phyloP scores from a whole-genome alignment of 2,888 invertebrate species.

The Drosophila mulleri region DNA sequence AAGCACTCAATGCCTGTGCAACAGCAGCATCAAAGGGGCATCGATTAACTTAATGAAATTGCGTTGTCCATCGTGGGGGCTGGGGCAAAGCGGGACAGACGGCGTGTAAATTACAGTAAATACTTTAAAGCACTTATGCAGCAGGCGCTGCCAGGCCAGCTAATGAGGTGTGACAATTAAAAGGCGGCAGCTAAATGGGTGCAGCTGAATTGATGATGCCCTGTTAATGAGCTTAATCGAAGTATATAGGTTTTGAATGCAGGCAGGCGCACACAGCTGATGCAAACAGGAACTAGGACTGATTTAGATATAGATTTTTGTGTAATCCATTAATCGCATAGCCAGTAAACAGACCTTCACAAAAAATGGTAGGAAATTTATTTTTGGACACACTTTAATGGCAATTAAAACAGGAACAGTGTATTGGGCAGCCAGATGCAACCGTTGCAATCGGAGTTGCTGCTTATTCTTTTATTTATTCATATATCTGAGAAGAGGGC shows the following conservation, averaged over 20 bases:
- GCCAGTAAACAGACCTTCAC: neutral
- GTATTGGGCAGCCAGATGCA: neutral
- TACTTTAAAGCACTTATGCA: slow-evolving; percentile 67
- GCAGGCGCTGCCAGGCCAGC: slow-evolving; percentile 40
- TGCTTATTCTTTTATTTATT: slow-evolving; percentile 6
- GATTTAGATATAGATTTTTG: neutral
- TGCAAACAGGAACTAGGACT: neutral
- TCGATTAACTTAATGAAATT: slow-evolving; percentile 75
- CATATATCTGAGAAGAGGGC: neutral
- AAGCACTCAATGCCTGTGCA: slow-evolving; percentile 52
- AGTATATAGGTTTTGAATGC: slow-evolving; percentile 16
- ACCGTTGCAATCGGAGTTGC: neutral
- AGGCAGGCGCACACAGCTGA: neutral
- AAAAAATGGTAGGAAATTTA: neutral
- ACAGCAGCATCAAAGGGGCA: slow-evolving; percentile 61
- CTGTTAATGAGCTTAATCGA: neutral
- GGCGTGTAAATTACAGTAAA: slow-evolving; percentile 71
- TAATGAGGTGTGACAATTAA: slow-evolving; percentile 77
- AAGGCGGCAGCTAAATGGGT: slow-evolving; percentile 29
- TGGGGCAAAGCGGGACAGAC: slow-evolving; percentile 10
- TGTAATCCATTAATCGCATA: neutral
- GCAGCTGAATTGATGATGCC: slow-evolving; percentile 36
- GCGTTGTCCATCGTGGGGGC: slow-evolving; percentile 31
- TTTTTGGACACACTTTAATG: neutral
- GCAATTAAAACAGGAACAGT: neutral